phyloP scores from a whole-genome alignment of 2,797 vertebrate species.

The Anableps anableps region DNA sequence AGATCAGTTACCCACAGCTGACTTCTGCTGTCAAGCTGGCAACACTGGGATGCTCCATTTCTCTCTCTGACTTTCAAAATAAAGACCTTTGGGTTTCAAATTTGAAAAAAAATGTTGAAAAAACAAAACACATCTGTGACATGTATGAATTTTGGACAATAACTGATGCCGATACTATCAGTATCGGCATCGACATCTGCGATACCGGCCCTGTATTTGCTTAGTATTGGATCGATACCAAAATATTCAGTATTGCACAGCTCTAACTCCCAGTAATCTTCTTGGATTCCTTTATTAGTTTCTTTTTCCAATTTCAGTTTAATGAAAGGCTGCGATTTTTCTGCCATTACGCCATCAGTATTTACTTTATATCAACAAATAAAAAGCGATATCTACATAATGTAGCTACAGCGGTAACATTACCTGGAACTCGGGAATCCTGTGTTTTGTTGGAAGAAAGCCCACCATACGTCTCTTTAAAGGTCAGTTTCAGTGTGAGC shows the following conservation, averaged over 20 bases:
- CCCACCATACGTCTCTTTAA: neutral
- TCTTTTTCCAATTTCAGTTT: neutral
- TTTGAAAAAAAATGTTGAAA: neutral
- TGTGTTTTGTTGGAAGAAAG: neutral
- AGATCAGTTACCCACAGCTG: constrained; percentile 1
- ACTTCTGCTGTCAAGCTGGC: neutral
- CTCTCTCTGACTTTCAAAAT: constrained; percentile 35
- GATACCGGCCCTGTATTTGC: too few species aligned
- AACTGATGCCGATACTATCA: too few species aligned
- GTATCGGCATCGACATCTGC: too few species aligned
- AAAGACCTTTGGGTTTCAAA: constrained; percentile 1
- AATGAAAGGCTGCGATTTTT: neutral
- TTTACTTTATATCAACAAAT: neutral
- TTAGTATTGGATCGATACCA: too few species aligned
- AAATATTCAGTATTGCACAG: too few species aligned
- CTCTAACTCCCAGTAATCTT: neutral
- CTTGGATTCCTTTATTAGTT: neutral
- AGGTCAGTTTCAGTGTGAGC: constrained; percentile 10
- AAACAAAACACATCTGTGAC: neutral
- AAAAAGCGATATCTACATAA: neutral
- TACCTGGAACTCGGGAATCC: neutral
- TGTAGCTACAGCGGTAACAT: neutral
- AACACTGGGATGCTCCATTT: rapidly evolving
- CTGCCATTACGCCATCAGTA: too few species aligned
- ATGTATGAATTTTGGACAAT: neutral